These are phyloP conservation scores for Muraenolepis orangiensis DNA, from an alignment of 2,797 vertebrate species.

Conservation along the genomic window DNA sequence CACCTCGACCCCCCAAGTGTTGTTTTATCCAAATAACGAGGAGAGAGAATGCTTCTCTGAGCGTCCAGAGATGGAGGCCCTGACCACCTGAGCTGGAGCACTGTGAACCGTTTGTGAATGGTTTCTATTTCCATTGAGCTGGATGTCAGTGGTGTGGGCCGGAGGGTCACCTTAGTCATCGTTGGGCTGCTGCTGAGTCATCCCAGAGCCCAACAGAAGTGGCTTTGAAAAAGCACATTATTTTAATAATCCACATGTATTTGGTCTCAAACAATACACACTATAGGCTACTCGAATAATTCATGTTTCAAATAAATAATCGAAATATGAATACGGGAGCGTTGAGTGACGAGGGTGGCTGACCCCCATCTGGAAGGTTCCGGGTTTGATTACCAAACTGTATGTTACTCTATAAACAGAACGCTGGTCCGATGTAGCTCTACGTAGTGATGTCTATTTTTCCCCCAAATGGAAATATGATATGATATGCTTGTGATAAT, in stretches of 20 bases:
- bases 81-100: background rate
- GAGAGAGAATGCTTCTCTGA: no score
- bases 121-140: constrained; percentile 51
- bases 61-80: no score
- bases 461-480: no score
- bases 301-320: background rate
- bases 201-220: constrained; percentile 29
- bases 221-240: constrained; percentile 24
- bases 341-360: background rate
- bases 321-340: no score
- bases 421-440: no score
- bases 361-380: no score
- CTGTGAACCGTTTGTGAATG: constrained; percentile 20
- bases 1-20: background rate
- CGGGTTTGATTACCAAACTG: background rate
- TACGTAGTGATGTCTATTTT: no score
- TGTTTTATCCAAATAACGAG: no score
- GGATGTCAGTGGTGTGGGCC: constrained; percentile 64
- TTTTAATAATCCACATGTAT: constrained; percentile 20
- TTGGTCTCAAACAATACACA: background rate
- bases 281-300: background rate
- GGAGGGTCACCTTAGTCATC: constrained; percentile 65
- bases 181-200: constrained; percentile 68
- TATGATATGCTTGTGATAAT: no score
- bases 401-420: no score